Base-by-base conservation (phyloP, 2,113 vertebrate species). In the Fulmarus glacialis region DNA sequence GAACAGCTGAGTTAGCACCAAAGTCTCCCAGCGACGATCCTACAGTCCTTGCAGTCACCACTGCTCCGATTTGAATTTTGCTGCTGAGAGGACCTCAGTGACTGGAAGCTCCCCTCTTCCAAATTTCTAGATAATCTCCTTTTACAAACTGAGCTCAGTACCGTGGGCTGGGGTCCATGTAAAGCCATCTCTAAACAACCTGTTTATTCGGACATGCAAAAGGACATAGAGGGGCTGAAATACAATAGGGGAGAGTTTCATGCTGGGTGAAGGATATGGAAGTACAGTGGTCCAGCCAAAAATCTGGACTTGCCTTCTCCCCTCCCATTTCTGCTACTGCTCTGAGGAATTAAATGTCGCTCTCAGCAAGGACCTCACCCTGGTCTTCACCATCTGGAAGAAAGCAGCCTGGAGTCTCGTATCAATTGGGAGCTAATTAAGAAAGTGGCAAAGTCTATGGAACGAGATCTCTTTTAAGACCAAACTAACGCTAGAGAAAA, bases 141-240 rank as follows among this genome's bases (percentile, higher is more conserved):
- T 67, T 56, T 34, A 63, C n/a, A 87, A 81, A 43, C 53, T 23
- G 23, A 92, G n/a, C 30, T 90, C 22, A 32, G 36, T 86, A 47
- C 23, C 12, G 4, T 19, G 21, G 36, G 18, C 29, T n/a, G 16
- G 2, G 1, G 14, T 52, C 26, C 7, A 7, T 7, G 3, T 32
- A 70, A 78, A 92, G 29, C 29, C 21, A 5, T 26, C 26, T 60
- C 36, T 47, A 42, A 73, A 32, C 15, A 68, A 78, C 11, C 4
- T 17, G 7, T 47, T 78, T 55, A 43, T 59, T 92, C 10, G 26
- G 70, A 79, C 27, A 13, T 4, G 26, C 20, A 43, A 47, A 85
- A 64, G 50, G 50, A 42, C 11, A 6, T 7, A 36, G 32, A 43
- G 38, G 21, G 40, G 40, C 52, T 70, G 56, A 83, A 15, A 18